Evolutionary conservation across 1,140 invertebrate genomes (phyloP).

Genomic region (Drosophila sp.): DNA sequence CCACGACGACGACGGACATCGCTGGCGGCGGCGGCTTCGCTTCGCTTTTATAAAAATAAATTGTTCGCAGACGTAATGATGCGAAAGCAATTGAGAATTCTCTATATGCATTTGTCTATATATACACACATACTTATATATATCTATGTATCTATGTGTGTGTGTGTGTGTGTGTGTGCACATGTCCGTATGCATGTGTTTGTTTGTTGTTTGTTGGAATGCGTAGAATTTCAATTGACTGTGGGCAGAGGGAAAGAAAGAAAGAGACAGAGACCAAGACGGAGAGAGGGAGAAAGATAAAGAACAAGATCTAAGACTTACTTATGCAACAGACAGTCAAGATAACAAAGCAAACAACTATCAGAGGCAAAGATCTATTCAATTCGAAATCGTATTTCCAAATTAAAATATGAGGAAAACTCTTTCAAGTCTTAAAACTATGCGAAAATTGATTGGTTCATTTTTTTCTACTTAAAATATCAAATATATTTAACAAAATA

Average conservation of each 20-base stretch:
- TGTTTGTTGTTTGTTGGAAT: conserved; percentile 79
- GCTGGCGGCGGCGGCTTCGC: conserved; percentile 43
- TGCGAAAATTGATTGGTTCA: background rate
- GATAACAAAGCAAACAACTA: conserved; percentile 6
- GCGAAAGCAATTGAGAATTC: conserved; percentile 81
- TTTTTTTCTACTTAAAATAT: background rate
- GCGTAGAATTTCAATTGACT: conserved; percentile 81
- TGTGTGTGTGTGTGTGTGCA: conserved; percentile 12
- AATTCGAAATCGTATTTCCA: background rate
- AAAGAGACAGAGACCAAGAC: background rate
- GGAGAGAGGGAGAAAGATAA: conserved; percentile 18
- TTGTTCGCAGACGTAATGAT: conserved; percentile 81
- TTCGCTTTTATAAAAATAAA: conserved; percentile 81
- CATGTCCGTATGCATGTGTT: conserved; percentile 44
- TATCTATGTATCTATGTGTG: conserved; percentile 13
- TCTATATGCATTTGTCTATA: conserved; percentile 72
- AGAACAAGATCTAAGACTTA: conserved; percentile 12
- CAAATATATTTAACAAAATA: too few species aligned
- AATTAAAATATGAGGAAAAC: background rate
- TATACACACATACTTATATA: conserved; percentile 2
- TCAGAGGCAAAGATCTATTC: background rate
- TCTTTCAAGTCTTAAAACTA: background rate
- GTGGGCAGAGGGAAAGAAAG: conserved; percentile 45
- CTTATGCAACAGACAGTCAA: conserved; percentile 24
- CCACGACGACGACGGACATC: conserved; percentile 4